These are phyloP conservation scores for Leucosticte australis DNA, from an alignment of 2,113 vertebrate genomes.

Conservation along the genomic window DNA sequence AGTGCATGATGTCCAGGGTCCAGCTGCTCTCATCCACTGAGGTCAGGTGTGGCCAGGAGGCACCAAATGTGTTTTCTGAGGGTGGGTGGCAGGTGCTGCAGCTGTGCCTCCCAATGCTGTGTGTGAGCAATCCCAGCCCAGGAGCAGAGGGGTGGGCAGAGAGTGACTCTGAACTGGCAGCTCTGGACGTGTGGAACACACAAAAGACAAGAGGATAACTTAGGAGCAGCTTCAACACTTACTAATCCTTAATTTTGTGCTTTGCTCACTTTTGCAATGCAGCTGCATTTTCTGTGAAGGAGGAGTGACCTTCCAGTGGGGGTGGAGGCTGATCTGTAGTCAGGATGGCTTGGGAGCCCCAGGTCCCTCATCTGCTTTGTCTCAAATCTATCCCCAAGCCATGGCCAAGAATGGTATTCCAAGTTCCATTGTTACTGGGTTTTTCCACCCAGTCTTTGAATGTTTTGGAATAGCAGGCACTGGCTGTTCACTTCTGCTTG, in stretches of 20 bases:
- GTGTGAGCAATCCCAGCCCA: not conserved
- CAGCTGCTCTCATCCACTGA: not conserved
- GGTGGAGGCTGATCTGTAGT: not conserved
- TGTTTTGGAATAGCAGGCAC: not conserved
- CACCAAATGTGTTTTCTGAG: fast-evolving
- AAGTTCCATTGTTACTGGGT: not conserved
- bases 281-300: not conserved
- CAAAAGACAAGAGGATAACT: not conserved
- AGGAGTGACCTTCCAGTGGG: not conserved
- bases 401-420: not conserved
- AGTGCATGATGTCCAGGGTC: fast-evolving
- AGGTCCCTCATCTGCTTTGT: not conserved
- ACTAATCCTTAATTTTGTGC: not conserved
- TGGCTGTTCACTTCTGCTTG: not conserved
- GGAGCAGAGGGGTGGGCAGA: not conserved
- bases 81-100: not conserved
- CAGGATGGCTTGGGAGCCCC: not conserved
- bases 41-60: too few species aligned
- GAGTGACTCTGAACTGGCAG: not conserved
- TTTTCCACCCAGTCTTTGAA: not conserved
- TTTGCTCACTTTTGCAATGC: not conserved
- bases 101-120: not conserved
- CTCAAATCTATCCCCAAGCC: not conserved
- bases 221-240: not conserved
- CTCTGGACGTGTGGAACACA: not conserved